Base-by-base conservation (phyloP, 2,113 vertebrate genomes). In the Nothoprocta perdicaria region DNA sequence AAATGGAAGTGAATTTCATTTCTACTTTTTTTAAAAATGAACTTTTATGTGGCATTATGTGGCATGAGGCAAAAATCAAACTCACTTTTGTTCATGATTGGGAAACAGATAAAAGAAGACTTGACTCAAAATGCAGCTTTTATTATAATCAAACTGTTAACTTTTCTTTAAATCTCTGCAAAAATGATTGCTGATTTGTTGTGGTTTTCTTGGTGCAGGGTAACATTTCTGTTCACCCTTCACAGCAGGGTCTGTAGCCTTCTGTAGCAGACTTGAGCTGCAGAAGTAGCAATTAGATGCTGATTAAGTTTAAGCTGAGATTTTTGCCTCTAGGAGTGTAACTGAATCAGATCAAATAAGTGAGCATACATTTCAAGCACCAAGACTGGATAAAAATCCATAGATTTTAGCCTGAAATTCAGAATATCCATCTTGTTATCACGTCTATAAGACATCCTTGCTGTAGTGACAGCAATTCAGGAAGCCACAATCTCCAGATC, bases 281-380 rank as follows among this genome's bases (percentile, higher is more conserved):
- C 46, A 57, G 62, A 79, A 67, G 71, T 75, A 84, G 60, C 3
- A 55, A 52, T 78, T 79, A 3, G 1, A 24, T 68, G 46, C 67
- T 26, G 61, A 84, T 80, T 73, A 86, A 73, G 73, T 77, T 80
- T 83, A 74, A 77, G 9, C 19, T 63, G 41, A 84, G 35, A 55
- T 90, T 90, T 92, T 94, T 95, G 8, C 43, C 43, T 60, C 46
- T 81, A 52, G 31, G 38, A 84, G 52, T 85, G 68, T 69, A 61
- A 80, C 84, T 60, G 0, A 71, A 75, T 62, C 38, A 60, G 38
- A 72, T 53, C 46, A 80, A 86, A 71, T 38, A 86, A 78, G 0
- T 40, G 21, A 60, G 3, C 69, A 5, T 24, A 1, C 38, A 35
- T 80, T 86, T 90, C 35, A 80, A 80, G 10, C 26, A 40, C n/a